Evolutionary conservation across 2,888 invertebrate genomes (phyloP).

Genomic region (Alloscopus bannaensis): DNA sequence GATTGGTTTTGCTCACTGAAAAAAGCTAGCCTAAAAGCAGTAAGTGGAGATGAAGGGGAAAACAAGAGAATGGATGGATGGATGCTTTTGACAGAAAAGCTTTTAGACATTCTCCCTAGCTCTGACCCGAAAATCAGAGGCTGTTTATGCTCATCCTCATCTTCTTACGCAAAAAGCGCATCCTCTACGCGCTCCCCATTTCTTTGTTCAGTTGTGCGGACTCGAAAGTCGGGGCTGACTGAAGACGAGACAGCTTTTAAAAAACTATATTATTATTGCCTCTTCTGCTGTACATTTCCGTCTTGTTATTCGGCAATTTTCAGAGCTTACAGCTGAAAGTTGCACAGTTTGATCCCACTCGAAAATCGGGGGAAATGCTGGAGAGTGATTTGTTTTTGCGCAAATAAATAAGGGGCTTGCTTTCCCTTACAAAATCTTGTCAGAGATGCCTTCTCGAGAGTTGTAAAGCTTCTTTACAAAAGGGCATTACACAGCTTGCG

Average conservation of each 20-base stretch:
- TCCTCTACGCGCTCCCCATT: no score
- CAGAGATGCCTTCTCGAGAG: no score
- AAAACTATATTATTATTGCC: not conserved
- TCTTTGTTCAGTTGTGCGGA: no score
- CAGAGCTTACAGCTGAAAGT: conserved; percentile 27
- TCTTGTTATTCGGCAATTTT: conserved; percentile 40
- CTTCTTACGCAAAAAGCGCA: no score
- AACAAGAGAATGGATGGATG: conserved; percentile 39
- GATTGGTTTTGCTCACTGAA: no score
- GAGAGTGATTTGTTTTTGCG: conserved; percentile 25
- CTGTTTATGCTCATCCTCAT: no score
- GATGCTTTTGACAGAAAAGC: conserved; percentile 51
- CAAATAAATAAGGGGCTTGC: conserved; percentile 30
- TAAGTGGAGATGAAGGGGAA: not conserved
- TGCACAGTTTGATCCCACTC: not conserved
- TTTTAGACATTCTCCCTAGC: conserved; percentile 36
- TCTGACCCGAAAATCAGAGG: conserved; percentile 40
- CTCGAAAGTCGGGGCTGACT: no score
- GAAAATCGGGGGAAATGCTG: no score
- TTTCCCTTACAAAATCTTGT: no score
- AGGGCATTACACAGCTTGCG: no score
- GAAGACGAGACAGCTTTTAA: conserved; percentile 3
- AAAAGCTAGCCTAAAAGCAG: no score
- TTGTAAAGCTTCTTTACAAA: no score
- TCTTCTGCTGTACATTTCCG: conserved; percentile 10